Evolutionary conservation across 2,797 vertebrate genomes (phyloP).

Genomic region (Mareca penelope): DNA sequence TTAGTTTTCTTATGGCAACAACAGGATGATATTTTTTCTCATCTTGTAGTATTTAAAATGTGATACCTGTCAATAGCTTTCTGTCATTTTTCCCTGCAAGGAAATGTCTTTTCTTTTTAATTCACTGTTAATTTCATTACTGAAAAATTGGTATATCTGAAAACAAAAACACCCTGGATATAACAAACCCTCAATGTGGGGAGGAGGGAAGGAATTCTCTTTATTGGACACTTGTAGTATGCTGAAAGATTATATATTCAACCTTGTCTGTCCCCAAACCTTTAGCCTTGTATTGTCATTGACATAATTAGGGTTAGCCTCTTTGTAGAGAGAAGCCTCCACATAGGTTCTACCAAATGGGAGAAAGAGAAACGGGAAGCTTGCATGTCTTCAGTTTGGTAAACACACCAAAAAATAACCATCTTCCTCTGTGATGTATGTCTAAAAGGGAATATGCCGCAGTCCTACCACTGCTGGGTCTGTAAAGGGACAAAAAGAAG

Average conservation of each 20-base stretch:
- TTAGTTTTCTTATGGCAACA: not conserved
- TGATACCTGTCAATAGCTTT: constrained; percentile 2
- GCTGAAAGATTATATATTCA: not conserved
- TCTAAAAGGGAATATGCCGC: not conserved
- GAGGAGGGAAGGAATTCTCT: not conserved
- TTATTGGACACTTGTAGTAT: not conserved
- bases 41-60: constrained; percentile 32
- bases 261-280: not conserved
- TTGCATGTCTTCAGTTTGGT: not conserved
- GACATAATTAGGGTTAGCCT: not conserved
- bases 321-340: not conserved
- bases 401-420: not conserved
- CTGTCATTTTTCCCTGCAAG: constrained; percentile 3
- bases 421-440: not conserved
- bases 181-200: not conserved
- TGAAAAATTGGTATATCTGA: not conserved
- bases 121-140: not conserved
- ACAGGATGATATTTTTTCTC: not conserved
- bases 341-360: not conserved
- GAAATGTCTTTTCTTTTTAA: not conserved
- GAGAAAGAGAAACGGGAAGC: not conserved
- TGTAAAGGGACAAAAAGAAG: not conserved
- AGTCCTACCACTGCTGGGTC: not conserved
- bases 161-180: not conserved
- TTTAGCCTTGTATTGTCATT: not conserved